A percentile compares a stretch with the other conserved stretches of the same genome.
These are phyloP conservation scores for Sarcophilus harrisii DNA, from an alignment of 2,797 vertebrate genomes.

Conservation along the genomic window DNA sequence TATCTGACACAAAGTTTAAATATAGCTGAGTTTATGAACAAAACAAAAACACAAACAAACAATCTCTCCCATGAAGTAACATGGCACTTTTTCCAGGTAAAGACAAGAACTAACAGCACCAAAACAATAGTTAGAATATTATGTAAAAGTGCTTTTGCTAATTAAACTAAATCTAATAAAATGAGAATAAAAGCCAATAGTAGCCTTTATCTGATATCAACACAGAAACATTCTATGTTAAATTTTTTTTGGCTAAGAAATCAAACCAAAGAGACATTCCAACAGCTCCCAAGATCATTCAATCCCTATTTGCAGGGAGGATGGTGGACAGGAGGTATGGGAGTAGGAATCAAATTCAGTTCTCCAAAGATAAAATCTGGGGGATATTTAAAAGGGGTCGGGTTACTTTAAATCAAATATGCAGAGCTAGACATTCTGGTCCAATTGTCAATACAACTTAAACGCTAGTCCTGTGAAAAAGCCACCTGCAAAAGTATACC, in stretches of 20 bases:
- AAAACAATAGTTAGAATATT: constrained; percentile 28
- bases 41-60: constrained; percentile 52
- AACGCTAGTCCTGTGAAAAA: constrained; percentile 72
- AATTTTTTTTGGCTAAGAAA: constrained; percentile 19
- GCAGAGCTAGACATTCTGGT: neutral
- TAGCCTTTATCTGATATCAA: constrained; percentile 39
- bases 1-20: constrained; percentile 41
- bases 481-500: constrained; percentile 80
- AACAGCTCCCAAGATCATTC: neutral
- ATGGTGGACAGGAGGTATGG: neutral
- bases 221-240: neutral
- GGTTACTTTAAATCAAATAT: constrained; percentile 39
- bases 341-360: constrained; percentile 21
- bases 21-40: constrained; percentile 46
- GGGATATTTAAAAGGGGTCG: neutral
- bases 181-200: constrained; percentile 57
- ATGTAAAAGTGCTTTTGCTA: constrained; percentile 51
- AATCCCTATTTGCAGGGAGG: neutral
- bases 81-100: constrained; percentile 47
- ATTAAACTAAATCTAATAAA: constrained; percentile 42
- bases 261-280: constrained; percentile 33
- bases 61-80: constrained; percentile 27
- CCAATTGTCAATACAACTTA: constrained; percentile 20
- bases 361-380: neutral
- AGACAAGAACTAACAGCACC: constrained; percentile 42